Evolutionary conservation across 2,888 invertebrate species (phyloP), one percentile per base, ranked within the genome.

Genomic region (Ochlodes sylvanus): DNA sequence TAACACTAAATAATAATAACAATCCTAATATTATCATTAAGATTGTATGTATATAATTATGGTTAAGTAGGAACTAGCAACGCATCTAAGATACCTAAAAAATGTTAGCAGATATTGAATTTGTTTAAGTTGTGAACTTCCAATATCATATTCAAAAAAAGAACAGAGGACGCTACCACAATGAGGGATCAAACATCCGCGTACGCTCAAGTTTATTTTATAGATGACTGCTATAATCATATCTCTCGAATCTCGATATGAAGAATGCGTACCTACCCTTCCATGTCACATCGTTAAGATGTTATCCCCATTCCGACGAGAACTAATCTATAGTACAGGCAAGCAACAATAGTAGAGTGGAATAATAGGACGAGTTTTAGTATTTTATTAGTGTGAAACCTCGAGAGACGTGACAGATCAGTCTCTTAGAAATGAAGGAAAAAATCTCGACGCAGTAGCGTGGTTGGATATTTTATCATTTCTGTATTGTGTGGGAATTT

Each of bases 261-360:
- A 86, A 87, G 89, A 87, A 90, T 87, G 81, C 75, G 75, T 83
- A 81, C 85, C 83, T 83, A 85, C 84, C 78, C 82, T 83, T 78
- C 76, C 79, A 82, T 81, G 85, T 81, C 83, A 85, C 87, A 82
- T 89, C 91, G 87, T 92, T 92, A 88, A 92, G 92, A 92, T 93
- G 87, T 87, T 92, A 92, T 92, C 91, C 92, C 83, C 72, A 73
- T 62, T 80, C 84, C 83, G 79, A 86, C 84, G 81, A 84, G 86
- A 83, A 88, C 87, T 92, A 93, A 92, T 93, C 92, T 92, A 83
- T 86, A 82, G 71, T 63, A 66, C 70, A 80, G 73, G 72, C 77
- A 38, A 54, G 61, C 62, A 67, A 89, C 89, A 89, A 89, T 87
- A 77, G 85, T 85, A 85, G 88, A 88, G 88, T 89, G 87, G 88